Conservation (phyloP, 1,140 invertebrate species). For the Aphelinus atriplicis region DNA sequence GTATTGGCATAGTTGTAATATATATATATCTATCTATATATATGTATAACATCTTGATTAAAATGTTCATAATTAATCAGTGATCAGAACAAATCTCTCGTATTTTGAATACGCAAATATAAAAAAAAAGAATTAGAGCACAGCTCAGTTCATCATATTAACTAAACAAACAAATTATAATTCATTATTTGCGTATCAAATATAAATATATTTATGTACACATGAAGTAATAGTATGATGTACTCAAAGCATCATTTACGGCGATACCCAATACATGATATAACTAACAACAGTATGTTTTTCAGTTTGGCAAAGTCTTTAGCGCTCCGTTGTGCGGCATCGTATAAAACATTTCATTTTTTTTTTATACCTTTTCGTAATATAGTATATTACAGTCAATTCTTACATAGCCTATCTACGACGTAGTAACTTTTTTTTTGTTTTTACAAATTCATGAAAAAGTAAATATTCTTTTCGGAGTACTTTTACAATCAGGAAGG, state of each 20-base stretch:
- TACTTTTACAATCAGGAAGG: constrained; percentile 26
- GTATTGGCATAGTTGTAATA: no score
- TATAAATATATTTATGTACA: constrained; percentile 42
- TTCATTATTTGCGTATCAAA: constrained; percentile 22
- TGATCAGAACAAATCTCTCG: constrained; percentile 16
- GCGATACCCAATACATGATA: constrained; percentile 11
- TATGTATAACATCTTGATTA: no score
- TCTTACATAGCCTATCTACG: constrained; percentile 18
- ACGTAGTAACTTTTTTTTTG: constrained; percentile 14
- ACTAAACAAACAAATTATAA: not conserved
- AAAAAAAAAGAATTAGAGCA: constrained; percentile 30
- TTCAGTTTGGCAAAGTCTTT: constrained; percentile 41
- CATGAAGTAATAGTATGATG: constrained; percentile 41
- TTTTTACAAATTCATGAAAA: constrained; percentile 9
- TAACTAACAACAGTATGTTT: constrained; percentile 36
- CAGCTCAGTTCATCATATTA: constrained; percentile 15
- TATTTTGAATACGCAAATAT: constrained; percentile 18
- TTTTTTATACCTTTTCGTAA: constrained; percentile 12
- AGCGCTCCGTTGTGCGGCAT: constrained; percentile 42
- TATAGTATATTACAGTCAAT: constrained; percentile 30
- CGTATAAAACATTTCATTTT: constrained; percentile 34
- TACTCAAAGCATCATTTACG: constrained; percentile 32
- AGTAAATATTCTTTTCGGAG: constrained; percentile 20
- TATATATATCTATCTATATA: no score
- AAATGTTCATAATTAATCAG: not conserved